phyloP scores from a whole-genome alignment of 2,113 vertebrate genomes.

The Oplegnathus fasciatus region DNA sequence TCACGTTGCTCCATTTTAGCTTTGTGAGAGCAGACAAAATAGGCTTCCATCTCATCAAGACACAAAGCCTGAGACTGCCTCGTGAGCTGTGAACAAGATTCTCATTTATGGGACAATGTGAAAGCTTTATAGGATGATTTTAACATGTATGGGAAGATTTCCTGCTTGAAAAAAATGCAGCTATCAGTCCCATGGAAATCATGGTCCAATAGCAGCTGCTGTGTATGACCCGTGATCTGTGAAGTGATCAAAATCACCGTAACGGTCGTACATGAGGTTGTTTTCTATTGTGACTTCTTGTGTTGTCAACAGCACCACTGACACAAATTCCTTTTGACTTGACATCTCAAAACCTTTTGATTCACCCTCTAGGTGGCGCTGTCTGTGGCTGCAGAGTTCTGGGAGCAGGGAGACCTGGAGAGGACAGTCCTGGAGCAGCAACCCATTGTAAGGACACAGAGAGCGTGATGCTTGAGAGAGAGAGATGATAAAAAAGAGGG shows the following conservation, averaged over 20 bases:
- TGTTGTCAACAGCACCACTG: background rate
- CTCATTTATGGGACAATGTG: background rate
- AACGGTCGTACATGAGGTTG: background rate
- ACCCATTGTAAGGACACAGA: constrained; percentile 83
- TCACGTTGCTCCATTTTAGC: constrained; percentile 35
- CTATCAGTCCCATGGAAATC: background rate
- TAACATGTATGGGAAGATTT: background rate
- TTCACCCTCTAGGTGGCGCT: constrained; percentile 83
- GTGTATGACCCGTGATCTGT: background rate
- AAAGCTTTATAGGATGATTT: constrained; percentile 26
- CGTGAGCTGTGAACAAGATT: constrained; percentile 17
- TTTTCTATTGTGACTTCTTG: background rate
- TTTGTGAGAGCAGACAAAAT: constrained; percentile 12
- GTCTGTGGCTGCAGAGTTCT: constrained; percentile 88
- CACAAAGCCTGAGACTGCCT: constrained; percentile 38
- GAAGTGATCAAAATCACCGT: background rate
- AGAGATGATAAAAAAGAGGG: background rate
- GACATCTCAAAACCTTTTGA: background rate
- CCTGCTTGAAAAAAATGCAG: background rate
- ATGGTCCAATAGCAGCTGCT: background rate
- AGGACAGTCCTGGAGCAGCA: constrained; percentile 86
- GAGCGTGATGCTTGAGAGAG: background rate
- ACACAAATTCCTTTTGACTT: background rate
- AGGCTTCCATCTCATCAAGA: constrained; percentile 38
- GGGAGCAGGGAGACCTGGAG: constrained; percentile 89